Base-by-base conservation (phyloP, 2,888 invertebrate genomes). In the Drosophila fungiperda region DNA sequence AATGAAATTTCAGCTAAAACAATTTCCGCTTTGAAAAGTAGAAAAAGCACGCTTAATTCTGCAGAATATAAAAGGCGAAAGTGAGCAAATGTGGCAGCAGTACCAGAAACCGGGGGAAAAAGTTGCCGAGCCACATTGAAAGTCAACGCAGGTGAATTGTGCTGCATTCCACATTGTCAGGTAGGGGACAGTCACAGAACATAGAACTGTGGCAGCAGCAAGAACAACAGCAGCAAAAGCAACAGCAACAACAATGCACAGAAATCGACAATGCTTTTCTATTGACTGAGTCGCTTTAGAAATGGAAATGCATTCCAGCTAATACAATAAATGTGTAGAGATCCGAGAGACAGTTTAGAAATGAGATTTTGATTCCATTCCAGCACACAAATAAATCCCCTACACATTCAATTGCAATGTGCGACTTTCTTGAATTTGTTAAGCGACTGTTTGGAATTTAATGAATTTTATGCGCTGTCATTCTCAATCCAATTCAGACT, bases 391-490 rank as follows among this genome's bases (percentile, higher is more conserved):
- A 17, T 17, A 38, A 45, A 20, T 42, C 35, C 53, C 33, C 36
- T 23, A 38, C 67, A 66, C 59, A 55, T 45, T 36, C 48, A 12
- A 71, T 65, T 54, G 65, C 68, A 76, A 66, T 57, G 57, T 57
- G 66, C 45, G 79, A 81, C 66, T 79, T 79, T 79, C 73, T 78
- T 83, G 78, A 73, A 72, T 83, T 67, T 68, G 32, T 77, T 79
- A 58, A 77, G 59, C 58, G 67, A 86, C 68, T 76, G 68, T 50
- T 77, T 61, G 75, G 73, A 86, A 82, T 84, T 81, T 80, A 84
- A 85, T 89, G 65, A 78, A 89, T 83, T 87, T 86, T 78, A 87
- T 69, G 73, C 82, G 65, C 48, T 35, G 68, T 77, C 74, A 62
- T 69, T 62, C 38, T 54, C 50, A 67, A 63, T 63, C 35, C 17